Conservation (phyloP, 2,113 vertebrate species). For the Pelvicachromis taeniatus region DNA sequence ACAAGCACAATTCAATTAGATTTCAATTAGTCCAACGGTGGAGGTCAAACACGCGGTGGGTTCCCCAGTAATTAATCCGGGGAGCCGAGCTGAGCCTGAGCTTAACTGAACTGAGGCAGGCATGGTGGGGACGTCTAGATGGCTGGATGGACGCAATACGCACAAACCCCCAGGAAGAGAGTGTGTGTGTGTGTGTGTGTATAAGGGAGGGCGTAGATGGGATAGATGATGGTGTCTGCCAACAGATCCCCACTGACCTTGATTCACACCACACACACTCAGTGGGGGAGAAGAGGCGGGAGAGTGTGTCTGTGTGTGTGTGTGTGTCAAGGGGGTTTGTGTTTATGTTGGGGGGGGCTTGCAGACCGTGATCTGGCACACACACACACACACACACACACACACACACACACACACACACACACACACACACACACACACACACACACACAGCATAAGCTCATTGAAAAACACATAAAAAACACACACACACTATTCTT, state of each 20-base stretch:
- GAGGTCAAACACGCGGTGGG: slow-evolving; percentile 74
- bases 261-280: slow-evolving; percentile 28
- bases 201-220: background rate
- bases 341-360: too few relatives aligned
- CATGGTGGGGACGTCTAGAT: slow-evolving; percentile 26
- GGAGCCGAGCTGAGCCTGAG: slow-evolving; percentile 52
- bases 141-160: slow-evolving; percentile 45
- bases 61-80: slow-evolving; percentile 75
- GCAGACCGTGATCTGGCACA: slow-evolving; percentile 20
- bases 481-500: background rate
- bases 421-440: background rate
- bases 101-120: slow-evolving; percentile 53
- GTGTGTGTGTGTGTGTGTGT: background rate
- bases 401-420: background rate
- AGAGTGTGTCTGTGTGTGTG: background rate
- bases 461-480: slow-evolving; percentile 13
- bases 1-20: slow-evolving; percentile 79
- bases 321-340: accelerated
- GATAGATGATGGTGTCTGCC: slow-evolving; percentile 28
- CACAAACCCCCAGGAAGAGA: slow-evolving; percentile 1
- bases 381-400: background rate
- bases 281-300: background rate
- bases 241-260: slow-evolving; percentile 72
- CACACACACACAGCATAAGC: background rate
- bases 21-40: slow-evolving; percentile 76